Conservation (phyloP, 1,140 invertebrate species). For the Cyclargus thomasi region DNA sequence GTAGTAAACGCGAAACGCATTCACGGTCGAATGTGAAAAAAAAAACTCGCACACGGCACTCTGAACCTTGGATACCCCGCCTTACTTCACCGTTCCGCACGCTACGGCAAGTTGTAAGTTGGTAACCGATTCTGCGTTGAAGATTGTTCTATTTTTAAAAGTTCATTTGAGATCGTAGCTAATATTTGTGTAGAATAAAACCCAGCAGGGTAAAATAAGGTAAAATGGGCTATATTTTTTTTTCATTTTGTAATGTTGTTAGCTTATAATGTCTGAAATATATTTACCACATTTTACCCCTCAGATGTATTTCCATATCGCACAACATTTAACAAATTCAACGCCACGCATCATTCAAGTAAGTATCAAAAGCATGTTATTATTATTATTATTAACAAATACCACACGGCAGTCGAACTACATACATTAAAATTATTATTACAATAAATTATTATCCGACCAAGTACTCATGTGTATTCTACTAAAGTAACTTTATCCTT, state of each 20-base stretch:
- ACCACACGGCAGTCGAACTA: neutral
- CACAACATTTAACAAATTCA: slow-evolving; percentile 7
- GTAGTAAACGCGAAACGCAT: too few relatives aligned
- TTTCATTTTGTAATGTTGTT: too few relatives aligned
- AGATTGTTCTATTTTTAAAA: neutral
- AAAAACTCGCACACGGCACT: too few relatives aligned
- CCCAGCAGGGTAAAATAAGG: too few relatives aligned
- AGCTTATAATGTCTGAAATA: too few relatives aligned
- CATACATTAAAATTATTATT: neutral
- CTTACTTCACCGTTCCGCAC: slow-evolving; percentile 20
- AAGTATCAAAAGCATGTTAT: neutral
- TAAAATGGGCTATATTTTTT: too few relatives aligned
- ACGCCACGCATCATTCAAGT: slow-evolving; percentile 2
- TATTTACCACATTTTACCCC: too few relatives aligned
- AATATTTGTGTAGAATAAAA: neutral
- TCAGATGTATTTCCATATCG: neutral
- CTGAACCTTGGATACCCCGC: too few relatives aligned
- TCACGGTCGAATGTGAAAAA: too few relatives aligned
- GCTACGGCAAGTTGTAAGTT: slow-evolving; percentile 52
- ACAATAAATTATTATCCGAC: slow-evolving; percentile 5
- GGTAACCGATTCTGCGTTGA: slow-evolving; percentile 40
- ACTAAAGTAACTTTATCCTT: too few relatives aligned
- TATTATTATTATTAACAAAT: neutral
- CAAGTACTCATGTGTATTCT: neutral
- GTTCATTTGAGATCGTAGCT: slow-evolving; percentile 2